phyloP scores from a whole-genome alignment of 2,113 vertebrate genomes.

The Lycaon pictus region DNA sequence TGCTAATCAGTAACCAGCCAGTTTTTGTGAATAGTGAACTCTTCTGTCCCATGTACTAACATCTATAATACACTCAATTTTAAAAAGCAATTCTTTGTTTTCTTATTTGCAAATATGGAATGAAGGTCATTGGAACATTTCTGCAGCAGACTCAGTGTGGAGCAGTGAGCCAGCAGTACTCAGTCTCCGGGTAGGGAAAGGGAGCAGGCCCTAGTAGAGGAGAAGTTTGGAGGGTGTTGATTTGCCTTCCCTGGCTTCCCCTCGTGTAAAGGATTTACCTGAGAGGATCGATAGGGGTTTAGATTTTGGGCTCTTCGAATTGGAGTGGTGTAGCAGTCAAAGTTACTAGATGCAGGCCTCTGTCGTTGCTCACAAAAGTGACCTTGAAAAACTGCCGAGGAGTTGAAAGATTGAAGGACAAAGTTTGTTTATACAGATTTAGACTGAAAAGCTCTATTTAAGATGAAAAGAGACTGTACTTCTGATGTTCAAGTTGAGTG shows the following conservation, averaged over 20 bases:
- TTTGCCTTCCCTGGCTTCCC: conserved; percentile 49
- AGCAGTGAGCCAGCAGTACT: conserved; percentile 60
- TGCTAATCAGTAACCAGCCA: conserved; percentile 70
- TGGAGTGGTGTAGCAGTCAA: conserved; percentile 81
- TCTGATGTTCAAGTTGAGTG: conserved; percentile 38
- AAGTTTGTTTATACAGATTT: conserved; percentile 90
- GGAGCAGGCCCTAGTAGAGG: background rate
- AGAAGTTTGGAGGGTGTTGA: conserved; percentile 67
- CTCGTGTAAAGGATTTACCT: conserved; percentile 43
- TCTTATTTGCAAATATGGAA: conserved; percentile 75
- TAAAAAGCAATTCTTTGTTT: conserved; percentile 75
- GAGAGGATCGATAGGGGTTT: conserved; percentile 23
- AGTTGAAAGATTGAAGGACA: conserved; percentile 93
- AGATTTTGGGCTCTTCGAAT: background rate
- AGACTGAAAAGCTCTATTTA: conserved; percentile 50
- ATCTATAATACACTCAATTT: background rate
- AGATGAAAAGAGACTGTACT: conserved; percentile 66
- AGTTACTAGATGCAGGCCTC: conserved; percentile 87
- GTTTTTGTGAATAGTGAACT: conserved; percentile 40
- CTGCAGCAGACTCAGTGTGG: conserved; percentile 76
- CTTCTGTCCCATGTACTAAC: conserved; percentile 1
- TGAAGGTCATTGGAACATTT: conserved; percentile 89
- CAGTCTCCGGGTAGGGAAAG: conserved; percentile 9
- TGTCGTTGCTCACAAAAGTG: conserved; percentile 87
- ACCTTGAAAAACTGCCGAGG: conserved; percentile 95